Conservation (phyloP, 2,797 vertebrate species). For the Clamator glandarius region DNA sequence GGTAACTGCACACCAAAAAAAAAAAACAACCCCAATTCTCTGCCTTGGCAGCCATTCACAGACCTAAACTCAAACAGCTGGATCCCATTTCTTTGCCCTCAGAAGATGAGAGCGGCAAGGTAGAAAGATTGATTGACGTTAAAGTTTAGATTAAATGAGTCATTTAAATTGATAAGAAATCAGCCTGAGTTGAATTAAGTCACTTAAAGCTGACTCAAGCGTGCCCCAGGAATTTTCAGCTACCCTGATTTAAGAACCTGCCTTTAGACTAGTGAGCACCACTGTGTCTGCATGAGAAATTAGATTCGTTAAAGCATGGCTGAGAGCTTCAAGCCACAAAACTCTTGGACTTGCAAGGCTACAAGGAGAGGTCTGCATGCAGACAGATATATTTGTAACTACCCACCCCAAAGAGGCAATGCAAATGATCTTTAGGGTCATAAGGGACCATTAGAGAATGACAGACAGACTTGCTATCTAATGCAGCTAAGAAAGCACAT, state of each 20-base stretch:
- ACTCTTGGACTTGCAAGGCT: background rate
- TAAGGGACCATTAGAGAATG: background rate
- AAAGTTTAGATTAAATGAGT: conserved; percentile 56
- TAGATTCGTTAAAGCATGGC: background rate
- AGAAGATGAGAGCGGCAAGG: conserved; percentile 38
- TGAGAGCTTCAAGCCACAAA: background rate
- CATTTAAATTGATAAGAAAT: conserved; percentile 20
- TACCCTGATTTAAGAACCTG: background rate
- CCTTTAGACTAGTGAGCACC: background rate
- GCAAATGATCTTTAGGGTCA: background rate
- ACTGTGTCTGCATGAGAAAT: background rate
- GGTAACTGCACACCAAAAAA: background rate
- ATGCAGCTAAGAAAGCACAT: background rate
- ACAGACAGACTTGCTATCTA: background rate
- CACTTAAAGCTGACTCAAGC: conserved; percentile 54
- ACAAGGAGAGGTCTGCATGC: background rate
- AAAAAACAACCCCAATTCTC: background rate
- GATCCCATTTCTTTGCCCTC: conserved; percentile 30
- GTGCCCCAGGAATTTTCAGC: conserved; percentile 28
- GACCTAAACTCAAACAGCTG: conserved; percentile 36
- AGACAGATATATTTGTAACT: background rate
- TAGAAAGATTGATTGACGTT: conserved; percentile 48
- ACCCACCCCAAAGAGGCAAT: background rate
- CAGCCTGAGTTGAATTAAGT: conserved; percentile 42
- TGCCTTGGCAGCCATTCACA: background rate